phyloP scores from a whole-genome alignment of 2,888 invertebrate species.

The Strigamia crassipes region DNA sequence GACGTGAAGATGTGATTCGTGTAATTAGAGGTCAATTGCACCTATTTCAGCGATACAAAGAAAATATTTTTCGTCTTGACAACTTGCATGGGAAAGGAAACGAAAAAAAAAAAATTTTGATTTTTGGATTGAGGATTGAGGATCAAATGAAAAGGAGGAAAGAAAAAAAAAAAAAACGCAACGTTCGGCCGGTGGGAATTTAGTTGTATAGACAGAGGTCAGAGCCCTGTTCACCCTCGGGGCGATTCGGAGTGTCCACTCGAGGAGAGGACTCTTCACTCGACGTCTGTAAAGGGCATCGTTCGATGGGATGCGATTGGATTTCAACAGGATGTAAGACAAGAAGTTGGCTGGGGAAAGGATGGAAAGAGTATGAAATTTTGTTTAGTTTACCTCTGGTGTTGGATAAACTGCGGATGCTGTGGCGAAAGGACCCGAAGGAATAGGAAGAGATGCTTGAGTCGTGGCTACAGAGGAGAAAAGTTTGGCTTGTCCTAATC shows the following conservation, averaged over 20 bases:
- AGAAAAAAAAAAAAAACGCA: neutral
- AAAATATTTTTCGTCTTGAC: neutral
- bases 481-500: slow-evolving; percentile 26
- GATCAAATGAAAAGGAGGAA: neutral
- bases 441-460: neutral
- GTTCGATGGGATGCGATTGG: slow-evolving; percentile 26
- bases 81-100: neutral
- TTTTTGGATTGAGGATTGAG: neutral
- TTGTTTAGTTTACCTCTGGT: neutral
- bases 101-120: neutral
- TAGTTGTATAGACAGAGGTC: slow-evolving; percentile 5
- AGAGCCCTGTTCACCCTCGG: slow-evolving; percentile 7
- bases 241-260: slow-evolving; percentile 25
- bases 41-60: too few relatives aligned
- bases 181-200: slow-evolving; percentile 1
- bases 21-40: neutral
- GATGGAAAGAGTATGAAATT: neutral
- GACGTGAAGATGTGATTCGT: neutral
- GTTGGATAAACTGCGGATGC: neutral
- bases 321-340: slow-evolving; percentile 3
- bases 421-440: slow-evolving; percentile 14
- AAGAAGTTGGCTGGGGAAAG: neutral
- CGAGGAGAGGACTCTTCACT: slow-evolving; percentile 19
- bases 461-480: slow-evolving; percentile 8
- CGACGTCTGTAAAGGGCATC: slow-evolving; percentile 3